Evolutionary conservation across 2,797 vertebrate genomes (phyloP), one percentile per base, ranked within the genome.

Genomic region (Protosalanx chinensis): DNA sequence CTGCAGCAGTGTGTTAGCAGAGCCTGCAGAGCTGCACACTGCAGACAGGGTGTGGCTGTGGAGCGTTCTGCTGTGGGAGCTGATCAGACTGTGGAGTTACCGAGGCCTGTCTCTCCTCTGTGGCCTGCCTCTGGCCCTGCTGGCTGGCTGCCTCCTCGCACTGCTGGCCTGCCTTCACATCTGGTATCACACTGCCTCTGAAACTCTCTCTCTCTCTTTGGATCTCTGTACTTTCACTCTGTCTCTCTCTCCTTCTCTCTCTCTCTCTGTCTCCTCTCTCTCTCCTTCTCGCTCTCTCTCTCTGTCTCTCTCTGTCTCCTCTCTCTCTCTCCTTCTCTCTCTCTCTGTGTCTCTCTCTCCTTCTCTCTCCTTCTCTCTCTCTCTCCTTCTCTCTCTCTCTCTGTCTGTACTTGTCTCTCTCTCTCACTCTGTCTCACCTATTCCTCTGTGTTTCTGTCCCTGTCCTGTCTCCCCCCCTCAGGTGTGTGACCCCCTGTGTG

Each of bases 81-180:
- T 64, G 4, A 75, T 87, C 4, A 89, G 90, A 12, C 78, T 93
- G 29, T 94, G 92, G 92, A 88, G 90, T 0, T 95, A 95, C 75
- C 88, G 90, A 13, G 85, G 90, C 81, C 89, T 95, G 58, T 91
- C 93, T 0, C n/a, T 91, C 74, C 79, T 95, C 56, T 88, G 91
- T 1, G 92, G 92, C 0, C 85, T 94, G 51, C 94, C 93, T 0
- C 79, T 93, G 0, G 92, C 94, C 15, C 77, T 93, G n/a, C 75
- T 94, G 15, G 89, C 91, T 5, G 93, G 93, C 13, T 66, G 91
- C 23, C 82, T 91, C 7, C 85, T 95, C 64, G 93, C 92, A 35
- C 6, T 91, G 51, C 87, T 94, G 1, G 89, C 92, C 77, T 92
- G 91, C 72, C 73, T 94, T 30, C 93, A 93, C 32, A 93, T 94